Conservation (phyloP, 2,888 invertebrate genomes). For the Linyphia triangularis region DNA sequence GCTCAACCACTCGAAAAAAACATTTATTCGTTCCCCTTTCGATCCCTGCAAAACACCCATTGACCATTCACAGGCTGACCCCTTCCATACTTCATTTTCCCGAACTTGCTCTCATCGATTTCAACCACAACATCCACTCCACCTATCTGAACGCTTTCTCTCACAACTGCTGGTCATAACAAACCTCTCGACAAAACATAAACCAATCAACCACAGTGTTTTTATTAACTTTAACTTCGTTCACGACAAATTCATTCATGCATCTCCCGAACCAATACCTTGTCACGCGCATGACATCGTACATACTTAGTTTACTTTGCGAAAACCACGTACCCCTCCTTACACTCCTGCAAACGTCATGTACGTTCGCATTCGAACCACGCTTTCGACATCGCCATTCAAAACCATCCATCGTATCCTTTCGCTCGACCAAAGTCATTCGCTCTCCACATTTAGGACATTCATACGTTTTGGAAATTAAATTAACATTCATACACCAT, state of each 20-base stretch:
- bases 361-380: too few species aligned
- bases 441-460: too few species aligned
- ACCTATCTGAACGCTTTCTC: background rate
- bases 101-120: background rate
- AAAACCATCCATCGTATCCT: too few species aligned
- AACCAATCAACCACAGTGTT: background rate
- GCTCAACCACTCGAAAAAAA: background rate
- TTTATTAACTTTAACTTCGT: conserved; percentile 2
- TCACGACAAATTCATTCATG: background rate
- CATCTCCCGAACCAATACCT: background rate
- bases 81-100: background rate
- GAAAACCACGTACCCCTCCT: too few species aligned
- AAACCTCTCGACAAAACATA: conserved; percentile 27
- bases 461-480: too few species aligned
- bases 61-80: background rate
- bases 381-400: too few species aligned
- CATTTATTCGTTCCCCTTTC: background rate
- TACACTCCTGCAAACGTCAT: too few species aligned
- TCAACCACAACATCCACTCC: background rate
- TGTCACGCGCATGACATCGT: too few species aligned
- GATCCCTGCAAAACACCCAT: background rate
- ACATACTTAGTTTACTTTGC: too few species aligned
- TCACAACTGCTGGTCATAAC: background rate
- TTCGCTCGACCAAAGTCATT: too few species aligned
- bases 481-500: too few species aligned